Evolutionary conservation across 2,888 invertebrate species (phyloP).

Genomic region (Phania funesta): DNA sequence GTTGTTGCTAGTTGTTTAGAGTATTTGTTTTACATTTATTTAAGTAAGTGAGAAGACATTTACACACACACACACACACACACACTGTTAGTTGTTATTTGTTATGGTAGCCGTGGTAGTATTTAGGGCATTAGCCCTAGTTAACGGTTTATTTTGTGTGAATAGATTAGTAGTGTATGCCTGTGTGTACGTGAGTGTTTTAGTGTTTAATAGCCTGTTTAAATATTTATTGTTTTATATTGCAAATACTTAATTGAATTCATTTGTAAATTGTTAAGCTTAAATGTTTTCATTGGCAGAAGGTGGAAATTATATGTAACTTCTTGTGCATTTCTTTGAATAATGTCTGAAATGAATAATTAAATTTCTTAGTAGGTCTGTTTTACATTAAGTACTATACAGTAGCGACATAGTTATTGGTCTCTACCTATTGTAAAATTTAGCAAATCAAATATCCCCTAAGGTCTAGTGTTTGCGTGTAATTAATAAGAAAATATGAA

Average conservation of each 20-base stretch:
- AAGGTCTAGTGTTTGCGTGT: slow-evolving; percentile 6
- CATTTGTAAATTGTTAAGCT: slow-evolving; percentile 59
- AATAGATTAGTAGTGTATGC: not conserved
- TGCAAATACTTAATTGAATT: slow-evolving; percentile 65
- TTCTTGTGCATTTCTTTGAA: not conserved
- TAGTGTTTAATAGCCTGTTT: slow-evolving; percentile 59
- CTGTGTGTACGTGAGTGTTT: slow-evolving; percentile 14
- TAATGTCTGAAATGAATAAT: slow-evolving; percentile 40
- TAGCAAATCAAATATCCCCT: slow-evolving; percentile 4
- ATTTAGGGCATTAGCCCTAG: slow-evolving; percentile 14
- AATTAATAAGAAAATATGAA: slow-evolving; percentile 17
- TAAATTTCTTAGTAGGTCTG: slow-evolving; percentile 31
- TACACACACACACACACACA: not conserved
- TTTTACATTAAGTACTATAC: not conserved
- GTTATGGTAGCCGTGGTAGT: not conserved
- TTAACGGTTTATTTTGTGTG: slow-evolving; percentile 15
- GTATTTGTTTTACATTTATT: slow-evolving; percentile 14
- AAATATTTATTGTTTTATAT: slow-evolving; percentile 67
- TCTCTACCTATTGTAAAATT: not conserved
- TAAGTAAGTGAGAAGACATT: slow-evolving; percentile 29
- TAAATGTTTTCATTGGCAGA: slow-evolving; percentile 40
- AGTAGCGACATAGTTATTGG: not conserved
- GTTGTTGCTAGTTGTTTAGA: not conserved
- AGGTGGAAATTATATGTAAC: not conserved
- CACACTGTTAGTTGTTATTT: not conserved